Evolutionary conservation across 23 tunicate species (phyloP).

Genomic region (Oikopleura albicans): DNA sequence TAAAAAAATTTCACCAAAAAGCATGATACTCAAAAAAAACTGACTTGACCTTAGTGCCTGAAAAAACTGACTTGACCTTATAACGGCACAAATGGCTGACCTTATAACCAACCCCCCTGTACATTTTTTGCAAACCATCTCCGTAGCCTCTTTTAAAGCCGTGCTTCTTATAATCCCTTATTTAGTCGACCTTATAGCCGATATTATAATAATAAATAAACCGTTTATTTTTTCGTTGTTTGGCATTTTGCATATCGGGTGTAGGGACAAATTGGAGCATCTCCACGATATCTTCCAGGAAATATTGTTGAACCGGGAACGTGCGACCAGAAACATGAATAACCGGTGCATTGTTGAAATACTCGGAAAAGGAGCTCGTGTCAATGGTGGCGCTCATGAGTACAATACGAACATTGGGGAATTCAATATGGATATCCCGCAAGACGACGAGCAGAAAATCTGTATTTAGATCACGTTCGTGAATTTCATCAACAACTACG

Average conservation of each 20-base stretch:
- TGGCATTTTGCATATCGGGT: conserved; percentile 8
- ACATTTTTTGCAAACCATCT: too few relatives aligned
- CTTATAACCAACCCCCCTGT: too few relatives aligned
- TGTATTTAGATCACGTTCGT: conserved; percentile 77
- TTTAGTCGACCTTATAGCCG: too few relatives aligned
- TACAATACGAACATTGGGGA: conserved; percentile 57
- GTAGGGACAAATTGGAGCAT: conserved; percentile 64
- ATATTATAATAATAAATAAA: too few relatives aligned
- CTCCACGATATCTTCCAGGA: conserved; percentile 74
- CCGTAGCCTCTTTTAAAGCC: too few relatives aligned
- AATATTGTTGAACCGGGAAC: conserved; percentile 71
- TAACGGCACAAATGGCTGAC: too few relatives aligned
- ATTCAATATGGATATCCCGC: conserved; percentile 62
- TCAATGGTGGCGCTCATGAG: conserved; percentile 88
- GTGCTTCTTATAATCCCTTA: too few relatives aligned
- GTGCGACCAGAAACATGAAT: conserved; percentile 76
- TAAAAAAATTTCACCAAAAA: too few relatives aligned
- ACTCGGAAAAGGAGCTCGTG: conserved; percentile 53
- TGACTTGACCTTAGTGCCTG: too few relatives aligned
- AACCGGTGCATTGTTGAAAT: conserved; percentile 59
- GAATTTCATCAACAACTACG: conserved; percentile 86
- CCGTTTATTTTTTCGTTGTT: conserved; percentile 8
- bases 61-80: too few relatives aligned
- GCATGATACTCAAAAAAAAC: too few relatives aligned
- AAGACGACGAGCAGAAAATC: conserved; percentile 75